phyloP scores from a whole-genome alignment of 1,140 invertebrate genomes.

The Drosophila neocordata region DNA sequence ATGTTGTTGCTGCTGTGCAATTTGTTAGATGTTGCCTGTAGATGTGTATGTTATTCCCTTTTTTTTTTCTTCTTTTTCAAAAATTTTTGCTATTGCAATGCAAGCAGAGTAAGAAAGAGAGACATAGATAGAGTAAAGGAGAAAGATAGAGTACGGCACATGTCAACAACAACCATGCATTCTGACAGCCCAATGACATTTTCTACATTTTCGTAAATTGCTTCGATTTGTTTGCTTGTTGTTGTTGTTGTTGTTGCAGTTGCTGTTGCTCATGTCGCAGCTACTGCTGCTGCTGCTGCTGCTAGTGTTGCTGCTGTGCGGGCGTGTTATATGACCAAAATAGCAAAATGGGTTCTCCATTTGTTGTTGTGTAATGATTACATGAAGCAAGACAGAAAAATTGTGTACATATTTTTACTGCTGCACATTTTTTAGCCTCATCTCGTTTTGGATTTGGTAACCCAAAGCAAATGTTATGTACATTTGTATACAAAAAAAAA shows the following conservation, averaged over 20 bases:
- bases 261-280: slow-evolving; percentile 18
- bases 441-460: neutral
- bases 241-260: slow-evolving; percentile 17
- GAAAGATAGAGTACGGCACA: slow-evolving; percentile 58
- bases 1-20: slow-evolving; percentile 65
- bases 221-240: slow-evolving; percentile 73
- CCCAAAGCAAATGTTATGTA: too few species aligned
- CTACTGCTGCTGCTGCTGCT: slow-evolving; percentile 27
- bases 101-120: neutral
- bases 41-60: slow-evolving; percentile 36
- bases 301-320: slow-evolving; percentile 26
- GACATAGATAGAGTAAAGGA: neutral
- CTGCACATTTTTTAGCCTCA: slow-evolving; percentile 27
- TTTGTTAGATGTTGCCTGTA: slow-evolving; percentile 74
- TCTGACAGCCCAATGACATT: slow-evolving; percentile 82
- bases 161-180: slow-evolving; percentile 80
- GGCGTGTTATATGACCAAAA: slow-evolving; percentile 62
- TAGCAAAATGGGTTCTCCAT: slow-evolving; percentile 42
- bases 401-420: slow-evolving; percentile 26
- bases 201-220: slow-evolving; percentile 82
- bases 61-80: slow-evolving; percentile 56
- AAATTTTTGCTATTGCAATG: slow-evolving; percentile 31
- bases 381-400: slow-evolving; percentile 1
- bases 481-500: too few species aligned
- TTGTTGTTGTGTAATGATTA: slow-evolving; percentile 42